Percentiles rank a stretch among this genome's conserved stretches.
These are phyloP conservation scores for Odontomachus brunneus DNA, from an alignment of 1,140 invertebrate genomes.

Conservation along the genomic window DNA sequence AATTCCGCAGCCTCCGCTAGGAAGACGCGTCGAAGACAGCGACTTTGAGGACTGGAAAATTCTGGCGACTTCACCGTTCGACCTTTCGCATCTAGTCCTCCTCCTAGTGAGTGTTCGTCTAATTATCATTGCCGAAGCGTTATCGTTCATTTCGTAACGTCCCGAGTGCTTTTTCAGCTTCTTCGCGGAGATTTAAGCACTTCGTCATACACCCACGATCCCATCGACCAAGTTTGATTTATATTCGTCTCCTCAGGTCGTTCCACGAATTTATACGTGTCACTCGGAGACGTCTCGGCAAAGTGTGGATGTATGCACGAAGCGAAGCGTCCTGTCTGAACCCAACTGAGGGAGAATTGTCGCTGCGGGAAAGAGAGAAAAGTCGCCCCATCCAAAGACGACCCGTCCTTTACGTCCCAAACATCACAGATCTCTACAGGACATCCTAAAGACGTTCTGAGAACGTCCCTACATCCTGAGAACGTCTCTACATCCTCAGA, in stretches of 20 bases:
- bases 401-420: slow-evolving; percentile 30
- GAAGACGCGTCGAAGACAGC: too few species aligned
- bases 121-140: slow-evolving; percentile 12
- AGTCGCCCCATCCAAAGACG: background rate
- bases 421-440: too few species aligned
- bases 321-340: background rate
- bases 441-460: too few species aligned
- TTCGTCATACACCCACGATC: slow-evolving; percentile 9
- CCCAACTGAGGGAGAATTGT: background rate
- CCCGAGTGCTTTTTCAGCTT: background rate
- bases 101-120: background rate
- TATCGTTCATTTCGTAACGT: slow-evolving; percentile 40
- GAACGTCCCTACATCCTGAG: too few species aligned
- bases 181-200: slow-evolving; percentile 17
- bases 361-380: background rate
- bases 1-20: too few species aligned
- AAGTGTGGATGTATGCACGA: background rate
- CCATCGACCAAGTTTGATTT: slow-evolving; percentile 9
- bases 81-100: slow-evolving; percentile 1
- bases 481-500: too few species aligned
- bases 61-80: too few species aligned
- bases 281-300: background rate
- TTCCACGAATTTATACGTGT: slow-evolving; percentile 43
- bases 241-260: slow-evolving; percentile 20
- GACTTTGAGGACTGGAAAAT: too few species aligned